phyloP scores from a whole-genome alignment of 2,113 vertebrate species.

The Montifringilla adamsi region DNA sequence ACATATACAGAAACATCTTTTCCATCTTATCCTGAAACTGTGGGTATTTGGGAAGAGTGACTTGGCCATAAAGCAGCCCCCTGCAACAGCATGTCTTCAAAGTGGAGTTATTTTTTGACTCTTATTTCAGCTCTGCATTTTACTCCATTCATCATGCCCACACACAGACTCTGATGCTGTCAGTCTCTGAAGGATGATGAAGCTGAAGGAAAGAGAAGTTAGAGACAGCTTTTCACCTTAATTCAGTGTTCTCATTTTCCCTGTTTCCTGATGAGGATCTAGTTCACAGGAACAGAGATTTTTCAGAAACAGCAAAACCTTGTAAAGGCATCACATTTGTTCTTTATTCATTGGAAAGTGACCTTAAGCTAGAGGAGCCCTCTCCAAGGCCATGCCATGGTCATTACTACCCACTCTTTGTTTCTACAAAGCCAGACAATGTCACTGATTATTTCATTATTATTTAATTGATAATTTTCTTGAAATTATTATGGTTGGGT shows the following conservation, averaged over 20 bases:
- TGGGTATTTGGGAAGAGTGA: neutral
- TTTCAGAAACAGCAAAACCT: neutral
- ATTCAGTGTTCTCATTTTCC: neutral
- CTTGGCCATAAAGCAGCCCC: neutral
- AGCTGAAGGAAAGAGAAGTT: neutral
- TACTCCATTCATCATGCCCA: neutral
- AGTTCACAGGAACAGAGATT: neutral
- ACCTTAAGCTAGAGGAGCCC: neutral
- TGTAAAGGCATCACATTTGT: accelerated
- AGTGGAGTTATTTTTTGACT: neutral
- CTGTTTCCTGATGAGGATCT: neutral
- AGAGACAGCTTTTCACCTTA: neutral
- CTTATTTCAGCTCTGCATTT: neutral
- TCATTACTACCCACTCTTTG: neutral
- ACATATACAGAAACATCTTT: neutral
- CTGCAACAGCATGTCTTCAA: neutral
- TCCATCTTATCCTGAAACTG: neutral
- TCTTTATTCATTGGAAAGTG: neutral
- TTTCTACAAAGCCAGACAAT: neutral
- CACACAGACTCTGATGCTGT: neutral
- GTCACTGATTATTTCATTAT: neutral
- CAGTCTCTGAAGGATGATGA: neutral
- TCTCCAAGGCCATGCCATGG: neutral
- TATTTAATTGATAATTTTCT: neutral
- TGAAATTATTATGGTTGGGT: accelerated